These are phyloP conservation scores for Monodelphis domestica DNA, from an alignment of 2,797 vertebrate genomes.

Conservation along the genomic window DNA sequence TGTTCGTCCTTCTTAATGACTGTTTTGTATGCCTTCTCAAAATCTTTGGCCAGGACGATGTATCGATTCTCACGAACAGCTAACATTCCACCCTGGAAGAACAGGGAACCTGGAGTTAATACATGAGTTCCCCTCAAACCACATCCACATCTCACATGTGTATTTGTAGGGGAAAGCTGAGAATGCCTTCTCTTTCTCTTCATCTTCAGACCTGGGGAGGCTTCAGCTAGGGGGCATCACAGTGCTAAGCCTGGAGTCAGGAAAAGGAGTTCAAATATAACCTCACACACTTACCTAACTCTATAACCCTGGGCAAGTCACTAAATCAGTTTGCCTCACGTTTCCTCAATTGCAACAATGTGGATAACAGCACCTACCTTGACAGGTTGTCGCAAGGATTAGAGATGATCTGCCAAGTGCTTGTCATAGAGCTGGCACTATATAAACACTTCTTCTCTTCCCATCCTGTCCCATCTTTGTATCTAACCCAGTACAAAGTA, in stretches of 20 bases:
- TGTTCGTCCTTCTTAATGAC: slow-evolving; percentile 97
- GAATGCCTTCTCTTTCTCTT: background rate
- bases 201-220: background rate
- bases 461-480: background rate
- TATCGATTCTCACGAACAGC: slow-evolving; percentile 96
- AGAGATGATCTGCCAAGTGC: background rate
- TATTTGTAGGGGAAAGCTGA: background rate
- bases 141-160: background rate
- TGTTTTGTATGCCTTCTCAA: slow-evolving; percentile 96
- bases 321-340: background rate
- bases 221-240: background rate
- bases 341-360: background rate
- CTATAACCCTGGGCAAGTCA: background rate
- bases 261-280: background rate
- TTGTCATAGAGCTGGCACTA: background rate
- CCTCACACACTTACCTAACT: background rate
- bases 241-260: background rate
- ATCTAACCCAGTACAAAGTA: background rate
- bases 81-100: slow-evolving; percentile 92
- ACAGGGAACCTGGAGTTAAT: background rate
- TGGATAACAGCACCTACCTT: no score
- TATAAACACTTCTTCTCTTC: background rate
- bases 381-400: background rate
- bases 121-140: background rate
- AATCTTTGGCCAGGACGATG: slow-evolving; percentile 96